These are phyloP conservation scores for Neelides folsomi DNA, from an alignment of 2,888 invertebrate species.

Conservation along the genomic window DNA sequence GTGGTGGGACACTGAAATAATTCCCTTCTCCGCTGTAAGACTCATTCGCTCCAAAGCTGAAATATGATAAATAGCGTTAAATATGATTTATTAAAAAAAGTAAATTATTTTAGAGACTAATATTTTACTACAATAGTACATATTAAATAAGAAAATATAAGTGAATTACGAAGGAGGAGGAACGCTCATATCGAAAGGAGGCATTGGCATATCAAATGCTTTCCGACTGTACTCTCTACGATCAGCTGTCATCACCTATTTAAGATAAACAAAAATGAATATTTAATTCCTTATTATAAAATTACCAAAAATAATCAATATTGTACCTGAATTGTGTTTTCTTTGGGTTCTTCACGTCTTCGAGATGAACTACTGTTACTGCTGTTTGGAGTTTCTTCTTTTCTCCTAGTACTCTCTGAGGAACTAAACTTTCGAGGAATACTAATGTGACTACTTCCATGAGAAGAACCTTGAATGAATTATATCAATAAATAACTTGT, in stretches of 20 bases:
- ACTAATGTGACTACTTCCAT: not conserved
- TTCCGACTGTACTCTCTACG: slow-evolving; percentile 68
- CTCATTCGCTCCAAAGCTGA: too few relatives aligned
- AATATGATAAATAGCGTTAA: slow-evolving; percentile 1
- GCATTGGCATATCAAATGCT: slow-evolving; percentile 35
- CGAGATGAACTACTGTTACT: slow-evolving; percentile 7
- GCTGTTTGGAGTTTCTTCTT: slow-evolving; percentile 3
- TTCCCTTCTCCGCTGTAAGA: too few relatives aligned
- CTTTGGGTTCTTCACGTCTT: slow-evolving; percentile 42
- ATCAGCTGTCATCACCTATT: slow-evolving; percentile 79
- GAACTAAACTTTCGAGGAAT: too few relatives aligned
- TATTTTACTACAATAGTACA: too few relatives aligned
- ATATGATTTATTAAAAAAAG: too few relatives aligned
- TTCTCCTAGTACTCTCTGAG: too few relatives aligned
- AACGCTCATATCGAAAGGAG: slow-evolving; percentile 49
- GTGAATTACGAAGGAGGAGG: slow-evolving; percentile 33
- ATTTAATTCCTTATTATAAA: not conserved
- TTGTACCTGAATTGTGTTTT: slow-evolving; percentile 68
- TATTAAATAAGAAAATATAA: too few relatives aligned
- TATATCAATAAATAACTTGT: too few relatives aligned
- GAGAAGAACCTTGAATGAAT: not conserved
- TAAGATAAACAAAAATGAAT: not conserved
- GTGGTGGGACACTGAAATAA: slow-evolving; percentile 10
- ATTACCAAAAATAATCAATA: not conserved
- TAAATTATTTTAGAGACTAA: too few relatives aligned